Percentiles rank a stretch among this genome's conserved stretches.
Evolutionary conservation across 2,888 invertebrate genomes (phyloP).

Genomic region (Pachycephus smyrnensis): DNA sequence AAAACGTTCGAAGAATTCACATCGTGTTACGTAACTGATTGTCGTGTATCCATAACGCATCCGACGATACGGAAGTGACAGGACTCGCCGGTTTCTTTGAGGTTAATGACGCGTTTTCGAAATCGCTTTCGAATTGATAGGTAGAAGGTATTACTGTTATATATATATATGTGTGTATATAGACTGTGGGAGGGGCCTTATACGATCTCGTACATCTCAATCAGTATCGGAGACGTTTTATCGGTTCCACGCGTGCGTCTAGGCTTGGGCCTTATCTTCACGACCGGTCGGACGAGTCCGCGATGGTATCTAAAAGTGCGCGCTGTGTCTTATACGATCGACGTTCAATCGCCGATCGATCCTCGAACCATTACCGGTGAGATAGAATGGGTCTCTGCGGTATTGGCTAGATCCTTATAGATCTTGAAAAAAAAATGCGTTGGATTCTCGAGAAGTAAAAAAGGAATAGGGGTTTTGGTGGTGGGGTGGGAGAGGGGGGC

Average conservation of each 20-base stretch:
- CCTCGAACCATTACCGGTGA: background rate
- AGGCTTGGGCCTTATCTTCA: background rate
- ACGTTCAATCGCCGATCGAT: background rate
- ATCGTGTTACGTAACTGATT: no score
- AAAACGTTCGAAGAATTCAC: background rate
- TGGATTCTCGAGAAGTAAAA: background rate
- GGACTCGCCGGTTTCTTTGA: background rate
- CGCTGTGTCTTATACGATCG: background rate
- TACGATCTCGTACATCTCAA: background rate
- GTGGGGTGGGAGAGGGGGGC: background rate
- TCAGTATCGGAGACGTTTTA: background rate
- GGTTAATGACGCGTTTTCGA: background rate
- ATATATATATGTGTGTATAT: background rate
- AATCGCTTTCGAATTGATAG: background rate
- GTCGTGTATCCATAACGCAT: no score
- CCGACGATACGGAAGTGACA: background rate
- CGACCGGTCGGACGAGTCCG: background rate
- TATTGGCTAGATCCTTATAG: background rate
- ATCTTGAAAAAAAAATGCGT: background rate
- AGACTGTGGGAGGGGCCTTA: background rate
- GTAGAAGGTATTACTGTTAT: background rate
- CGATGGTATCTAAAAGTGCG: background rate
- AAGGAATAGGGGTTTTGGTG: background rate
- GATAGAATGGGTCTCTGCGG: background rate
- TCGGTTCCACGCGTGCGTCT: background rate